Evolutionary conservation across 2,888 invertebrate species (phyloP).

Genomic region (Lacanobia oleracea): DNA sequence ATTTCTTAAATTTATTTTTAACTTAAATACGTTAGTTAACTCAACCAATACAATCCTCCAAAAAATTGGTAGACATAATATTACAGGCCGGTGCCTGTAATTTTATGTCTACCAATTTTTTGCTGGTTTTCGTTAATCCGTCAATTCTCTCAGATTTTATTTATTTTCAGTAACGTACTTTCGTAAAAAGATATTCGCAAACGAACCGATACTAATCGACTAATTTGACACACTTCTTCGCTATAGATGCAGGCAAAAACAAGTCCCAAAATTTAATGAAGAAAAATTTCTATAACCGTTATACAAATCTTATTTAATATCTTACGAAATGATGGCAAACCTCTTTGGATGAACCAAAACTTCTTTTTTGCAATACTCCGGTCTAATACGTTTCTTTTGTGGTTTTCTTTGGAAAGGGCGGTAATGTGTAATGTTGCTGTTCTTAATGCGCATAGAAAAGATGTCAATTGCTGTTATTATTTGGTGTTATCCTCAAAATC

Average conservation of each 20-base stretch:
- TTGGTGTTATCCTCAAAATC: slow-evolving; percentile 22
- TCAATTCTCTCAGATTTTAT: background rate
- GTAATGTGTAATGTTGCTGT: background rate
- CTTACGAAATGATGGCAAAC: slow-evolving; percentile 74
- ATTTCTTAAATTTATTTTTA: background rate
- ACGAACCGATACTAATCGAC: slow-evolving; percentile 63
- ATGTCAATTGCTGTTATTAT: slow-evolving; percentile 33
- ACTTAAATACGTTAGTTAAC: background rate
- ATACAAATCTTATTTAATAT: slow-evolving; percentile 78
- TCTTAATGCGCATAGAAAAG: slow-evolving; percentile 17
- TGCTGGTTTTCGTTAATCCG: background rate
- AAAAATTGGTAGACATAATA: too few species aligned
- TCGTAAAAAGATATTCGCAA: slow-evolving; percentile 28
- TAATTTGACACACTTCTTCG: slow-evolving; percentile 73
- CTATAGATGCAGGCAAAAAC: slow-evolving; percentile 65
- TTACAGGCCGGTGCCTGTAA: fast-evolving
- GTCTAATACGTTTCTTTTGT: slow-evolving; percentile 37
- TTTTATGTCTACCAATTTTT: background rate
- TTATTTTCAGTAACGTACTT: background rate
- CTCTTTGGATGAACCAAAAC: slow-evolving; percentile 57
- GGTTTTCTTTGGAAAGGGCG: slow-evolving; percentile 32
- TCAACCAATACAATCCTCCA: background rate
- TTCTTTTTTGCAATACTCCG: slow-evolving; percentile 43
- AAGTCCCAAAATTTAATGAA: slow-evolving; percentile 57
- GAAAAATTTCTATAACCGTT: slow-evolving; percentile 50